A percentile compares a stretch with the other conserved stretches of the same genome.
Evolutionary conservation across 2,797 vertebrate species (phyloP).

Genomic region (Hozukius guyotensis): DNA sequence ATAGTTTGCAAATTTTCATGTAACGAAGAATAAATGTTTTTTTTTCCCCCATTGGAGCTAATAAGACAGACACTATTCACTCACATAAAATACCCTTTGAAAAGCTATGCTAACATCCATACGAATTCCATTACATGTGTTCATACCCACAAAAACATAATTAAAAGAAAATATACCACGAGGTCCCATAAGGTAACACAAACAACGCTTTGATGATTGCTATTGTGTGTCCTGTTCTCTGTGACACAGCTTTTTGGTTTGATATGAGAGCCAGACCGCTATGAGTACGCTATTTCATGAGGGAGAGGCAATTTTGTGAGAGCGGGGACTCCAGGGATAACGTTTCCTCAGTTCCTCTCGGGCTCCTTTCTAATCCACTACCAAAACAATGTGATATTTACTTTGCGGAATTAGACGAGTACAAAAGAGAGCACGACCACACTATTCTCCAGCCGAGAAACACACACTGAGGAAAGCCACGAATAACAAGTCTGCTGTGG

Average conservation of each 20-base stretch:
- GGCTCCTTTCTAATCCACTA: neutral
- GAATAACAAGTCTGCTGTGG: neutral
- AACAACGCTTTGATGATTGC: neutral
- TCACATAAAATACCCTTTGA: neutral
- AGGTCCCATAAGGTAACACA: conserved; percentile 26
- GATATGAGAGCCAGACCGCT: neutral
- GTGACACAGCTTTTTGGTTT: neutral
- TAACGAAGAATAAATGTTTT: neutral
- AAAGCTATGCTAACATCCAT: neutral
- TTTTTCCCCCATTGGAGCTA: neutral
- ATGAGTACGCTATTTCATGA: neutral
- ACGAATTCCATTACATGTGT: neutral
- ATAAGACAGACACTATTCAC: neutral
- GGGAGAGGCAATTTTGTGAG: conserved; percentile 12
- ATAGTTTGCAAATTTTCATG: neutral
- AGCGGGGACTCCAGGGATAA: neutral
- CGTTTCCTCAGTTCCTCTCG: conserved; percentile 8
- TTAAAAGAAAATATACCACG: neutral
- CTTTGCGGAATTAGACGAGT: conserved; percentile 26
- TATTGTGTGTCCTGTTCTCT: conserved; percentile 12
- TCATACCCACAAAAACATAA: neutral
- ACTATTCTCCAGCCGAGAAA: neutral
- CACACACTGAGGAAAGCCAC: neutral
- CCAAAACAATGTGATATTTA: conserved; percentile 27
- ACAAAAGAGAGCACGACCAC: neutral